A percentile compares a stretch with the other conserved stretches of the same genome.
Conservation (phyloP, 2,797 vertebrate species). For the Acridotheres tristis region DNA sequence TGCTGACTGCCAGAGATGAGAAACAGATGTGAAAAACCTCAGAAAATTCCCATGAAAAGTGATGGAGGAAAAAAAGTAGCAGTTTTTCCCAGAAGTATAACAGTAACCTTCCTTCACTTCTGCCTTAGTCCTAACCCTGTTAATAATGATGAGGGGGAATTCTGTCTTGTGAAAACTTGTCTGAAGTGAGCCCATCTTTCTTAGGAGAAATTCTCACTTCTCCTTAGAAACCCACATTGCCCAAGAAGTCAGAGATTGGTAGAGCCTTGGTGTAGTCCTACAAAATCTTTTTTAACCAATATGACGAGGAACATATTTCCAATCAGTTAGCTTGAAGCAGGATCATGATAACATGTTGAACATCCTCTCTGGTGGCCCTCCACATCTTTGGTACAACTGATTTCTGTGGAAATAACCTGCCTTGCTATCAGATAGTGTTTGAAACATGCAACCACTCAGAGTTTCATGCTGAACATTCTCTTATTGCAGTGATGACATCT, state of each 20-base stretch:
- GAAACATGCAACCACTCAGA: neutral
- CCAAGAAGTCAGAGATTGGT: neutral
- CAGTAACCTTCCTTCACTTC: neutral
- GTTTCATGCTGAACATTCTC: neutral
- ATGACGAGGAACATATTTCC: neutral
- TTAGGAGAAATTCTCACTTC: neutral
- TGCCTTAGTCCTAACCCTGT: neutral
- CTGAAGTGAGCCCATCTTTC: neutral
- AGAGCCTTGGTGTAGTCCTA: neutral
- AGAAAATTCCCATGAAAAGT: neutral
- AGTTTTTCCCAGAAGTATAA: neutral
- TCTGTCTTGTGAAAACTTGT: neutral
- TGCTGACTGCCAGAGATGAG: neutral
- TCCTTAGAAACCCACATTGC: neutral
- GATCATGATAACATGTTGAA: accelerated
- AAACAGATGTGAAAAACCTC: neutral
- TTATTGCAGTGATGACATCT: neutral
- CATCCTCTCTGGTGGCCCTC: neutral
- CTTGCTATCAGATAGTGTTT: neutral
- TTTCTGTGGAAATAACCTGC: neutral
- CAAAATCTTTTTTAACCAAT: neutral
- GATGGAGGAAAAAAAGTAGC: neutral
- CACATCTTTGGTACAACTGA: neutral
- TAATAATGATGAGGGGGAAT: neutral
- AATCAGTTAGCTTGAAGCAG: neutral